A percentile compares a stretch with the other conserved stretches of the same genome.
These are phyloP conservation scores for Phrynosoma blainvillii DNA, from an alignment of 2,113 vertebrate genomes.

Conservation along the genomic window DNA sequence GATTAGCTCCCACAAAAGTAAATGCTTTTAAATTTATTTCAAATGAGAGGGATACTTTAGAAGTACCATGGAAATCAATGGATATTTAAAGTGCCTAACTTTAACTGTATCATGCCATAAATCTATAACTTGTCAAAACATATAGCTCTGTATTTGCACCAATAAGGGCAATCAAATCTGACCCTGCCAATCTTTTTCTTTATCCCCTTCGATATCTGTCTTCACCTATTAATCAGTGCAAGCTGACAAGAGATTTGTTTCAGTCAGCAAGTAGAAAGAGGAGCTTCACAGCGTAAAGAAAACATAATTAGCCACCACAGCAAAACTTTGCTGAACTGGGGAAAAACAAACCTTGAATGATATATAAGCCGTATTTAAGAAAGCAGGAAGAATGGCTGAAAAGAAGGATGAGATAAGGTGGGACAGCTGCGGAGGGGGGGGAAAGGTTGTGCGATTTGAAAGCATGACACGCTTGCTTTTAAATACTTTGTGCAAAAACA, in stretches of 20 bases:
- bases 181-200: background rate
- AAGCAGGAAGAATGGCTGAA: conserved; percentile 16
- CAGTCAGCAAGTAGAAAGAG: conserved; percentile 13
- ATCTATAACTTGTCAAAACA: background rate
- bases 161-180: background rate
- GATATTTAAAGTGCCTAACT: background rate
- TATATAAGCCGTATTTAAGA: conserved; percentile 5
- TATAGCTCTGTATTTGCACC: conserved; percentile 16
- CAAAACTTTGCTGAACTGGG: background rate
- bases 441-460: conserved; percentile 56
- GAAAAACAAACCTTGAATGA: background rate
- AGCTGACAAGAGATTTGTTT: conserved; percentile 17
- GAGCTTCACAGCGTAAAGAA: conserved; percentile 22
- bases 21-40: background rate
- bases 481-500: conserved; percentile 80
- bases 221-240: background rate
- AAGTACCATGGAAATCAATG: background rate
- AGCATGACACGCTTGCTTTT: conserved; percentile 64
- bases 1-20: background rate
- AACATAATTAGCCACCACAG: conserved; percentile 26
- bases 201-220: background rate
- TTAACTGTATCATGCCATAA: background rate
- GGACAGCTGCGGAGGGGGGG: conserved; percentile 36
- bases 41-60: background rate
- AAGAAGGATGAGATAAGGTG: background rate